Evolutionary conservation across 2,113 vertebrate species (phyloP).

Genomic region (Nanger granti): DNA sequence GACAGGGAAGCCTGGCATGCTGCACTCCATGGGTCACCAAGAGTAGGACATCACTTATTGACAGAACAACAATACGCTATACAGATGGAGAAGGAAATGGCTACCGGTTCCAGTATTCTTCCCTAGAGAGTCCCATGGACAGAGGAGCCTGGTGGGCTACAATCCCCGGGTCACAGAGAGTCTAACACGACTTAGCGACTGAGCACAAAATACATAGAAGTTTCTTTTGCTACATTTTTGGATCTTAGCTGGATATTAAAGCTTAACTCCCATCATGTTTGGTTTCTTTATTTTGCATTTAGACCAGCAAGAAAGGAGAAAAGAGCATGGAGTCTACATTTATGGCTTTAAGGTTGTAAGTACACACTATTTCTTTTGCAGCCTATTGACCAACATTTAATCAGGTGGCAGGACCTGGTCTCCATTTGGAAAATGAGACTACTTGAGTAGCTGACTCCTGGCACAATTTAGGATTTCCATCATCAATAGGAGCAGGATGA

Average conservation of each 20-base stretch:
- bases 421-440: not conserved
- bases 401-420: rapidly evolving
- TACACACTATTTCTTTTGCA: not conserved
- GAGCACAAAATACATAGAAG: not conserved
- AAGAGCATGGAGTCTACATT: rapidly evolving
- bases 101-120: not conserved
- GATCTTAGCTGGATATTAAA: not conserved
- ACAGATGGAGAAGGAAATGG: not conserved
- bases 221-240: not conserved
- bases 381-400: rapidly evolving
- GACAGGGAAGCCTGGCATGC: not conserved
- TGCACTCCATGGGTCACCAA: not conserved
- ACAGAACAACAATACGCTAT: not conserved
- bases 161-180: not conserved
- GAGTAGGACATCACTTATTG: not conserved
- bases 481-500: not conserved
- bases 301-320: not conserved
- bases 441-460: no score
- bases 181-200: not conserved
- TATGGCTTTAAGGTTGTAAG: not conserved
- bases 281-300: not conserved
- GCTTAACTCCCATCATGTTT: not conserved
- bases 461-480: not conserved
- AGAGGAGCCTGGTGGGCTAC: not conserved
- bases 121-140: not conserved